Evolutionary conservation across 1,140 invertebrate genomes (phyloP), one percentile per base, ranked within the genome.

Genomic region (Pogonus chalceus): DNA sequence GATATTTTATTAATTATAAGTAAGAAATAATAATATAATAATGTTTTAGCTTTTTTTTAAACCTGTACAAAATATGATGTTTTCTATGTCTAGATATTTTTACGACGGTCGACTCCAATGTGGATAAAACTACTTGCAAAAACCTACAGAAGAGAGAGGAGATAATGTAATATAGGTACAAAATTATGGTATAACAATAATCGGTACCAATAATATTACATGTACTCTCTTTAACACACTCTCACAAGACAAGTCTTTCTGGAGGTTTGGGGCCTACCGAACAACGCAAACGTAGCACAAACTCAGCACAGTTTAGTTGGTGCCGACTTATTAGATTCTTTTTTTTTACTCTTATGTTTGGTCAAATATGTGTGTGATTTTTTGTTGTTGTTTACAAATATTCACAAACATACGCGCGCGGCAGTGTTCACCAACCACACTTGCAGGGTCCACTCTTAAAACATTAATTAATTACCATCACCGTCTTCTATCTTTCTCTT

Each of bases 401-500:
- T 43, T 43, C 37, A 43, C 37, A 43, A 18, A 43, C 37, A 43
- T 43, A 43, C 37, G 37, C 37, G 18, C 37, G 9, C 9, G 9
- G 9, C 37, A 31, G 9, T 43, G 18, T 43, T 18, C 37, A 12
- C 37, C 18, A n/a, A n/a, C n/a, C n/a, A n/a, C n/a, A 4, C 18
- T 10, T 18, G 9, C 7, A 43, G 37, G 37, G 9, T 43, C 18
- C 37, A 43, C 18, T 31, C 7, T 4, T 4, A 7, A 4, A 7
- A 43, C 18, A 10, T 12, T 43, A 43, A 9, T 43, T 43, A 43
- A 43, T 43, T 65, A n/a, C 60, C 64, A 46, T 72, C 74, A 26
- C 67, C 74, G 20, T 79, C 79, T 62, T 85, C 83, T 62, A 80
- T 75, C 77, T 85, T 85, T 78, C 83, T 79, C 65, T 85, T 85